Percentiles rank a stretch among this genome's conserved stretches.
Evolutionary conservation across 2,797 vertebrate species (phyloP).

Genomic region (Pogoniulus pusillus): DNA sequence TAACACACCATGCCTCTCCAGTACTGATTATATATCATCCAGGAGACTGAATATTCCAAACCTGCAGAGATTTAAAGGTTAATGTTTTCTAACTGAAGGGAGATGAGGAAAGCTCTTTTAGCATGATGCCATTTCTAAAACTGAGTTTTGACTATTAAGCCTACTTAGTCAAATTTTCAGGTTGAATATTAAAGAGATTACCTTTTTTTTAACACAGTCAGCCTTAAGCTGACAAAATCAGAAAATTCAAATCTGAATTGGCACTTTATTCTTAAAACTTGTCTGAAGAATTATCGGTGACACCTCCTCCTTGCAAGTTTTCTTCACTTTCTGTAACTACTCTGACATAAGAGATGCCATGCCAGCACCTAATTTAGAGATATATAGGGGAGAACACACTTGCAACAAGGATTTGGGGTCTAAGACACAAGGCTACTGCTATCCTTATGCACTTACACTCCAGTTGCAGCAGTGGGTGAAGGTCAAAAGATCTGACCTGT

Average conservation of each 20-base stretch:
- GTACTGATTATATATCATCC: neutral
- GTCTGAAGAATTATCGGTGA: neutral
- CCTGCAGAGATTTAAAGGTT: neutral
- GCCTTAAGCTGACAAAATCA: constrained; percentile 17
- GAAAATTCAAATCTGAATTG: neutral
- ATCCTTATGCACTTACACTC: neutral
- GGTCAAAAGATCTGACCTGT: neutral
- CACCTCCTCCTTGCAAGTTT: neutral
- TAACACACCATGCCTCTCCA: neutral
- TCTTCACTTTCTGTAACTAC: neutral
- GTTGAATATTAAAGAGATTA: constrained; percentile 34
- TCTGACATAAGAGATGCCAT: neutral
- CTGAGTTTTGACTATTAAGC: constrained; percentile 4
- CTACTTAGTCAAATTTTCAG: neutral
- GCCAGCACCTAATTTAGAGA: neutral
- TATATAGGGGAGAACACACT: accelerated
- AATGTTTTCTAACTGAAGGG: neutral
- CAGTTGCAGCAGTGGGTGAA: neutral
- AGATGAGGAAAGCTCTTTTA: neutral
- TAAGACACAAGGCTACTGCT: neutral
- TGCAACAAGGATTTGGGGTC: neutral
- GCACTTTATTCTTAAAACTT: neutral
- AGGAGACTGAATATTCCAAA: neutral
- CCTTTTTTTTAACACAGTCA: neutral
- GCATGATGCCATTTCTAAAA: neutral